Base-by-base conservation (phyloP, 2,888 invertebrate genomes). In the Eueremaeus valkanovi region DNA sequence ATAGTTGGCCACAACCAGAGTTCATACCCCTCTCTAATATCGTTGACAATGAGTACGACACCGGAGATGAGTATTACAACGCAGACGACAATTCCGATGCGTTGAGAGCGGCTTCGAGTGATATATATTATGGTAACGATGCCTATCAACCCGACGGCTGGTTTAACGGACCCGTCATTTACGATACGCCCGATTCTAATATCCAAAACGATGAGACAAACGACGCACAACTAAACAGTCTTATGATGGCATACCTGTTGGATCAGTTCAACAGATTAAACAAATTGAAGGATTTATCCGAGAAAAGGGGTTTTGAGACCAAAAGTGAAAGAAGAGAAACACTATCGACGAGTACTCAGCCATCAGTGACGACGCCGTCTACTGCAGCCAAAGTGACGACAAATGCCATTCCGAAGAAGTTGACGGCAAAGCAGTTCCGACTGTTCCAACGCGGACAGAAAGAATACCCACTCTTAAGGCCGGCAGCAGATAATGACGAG, bases 141-240 rank as follows among this genome's bases (percentile, higher is more conserved):
- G 24, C 24, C 70, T 70, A 42, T 27, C 70, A 70, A 13, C 70
- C 70, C 27, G 70, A 70, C 8, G 70, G 70, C 16, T 70, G 70
- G 70, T 70, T 70, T 29, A 70, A 70, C 21, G 70, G 70, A 27
- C 70, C 70, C 2, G 70, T 45, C 5, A 45, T 70, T 24, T 42
- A 21, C 1, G 70, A 70, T 21, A 45, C 42, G 9, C 42, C 68
- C 3, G 40, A 36, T 21, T 13, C 6, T 13, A 40, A 45, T 16
- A 8, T 63, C 6, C 63, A 63, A 21, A 63, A 1, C 1, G 63
- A 63, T n/a, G 63, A 70, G 45, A 9, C 45, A 27, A 45, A 42
- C 8, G 70, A 70, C 27, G 42, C 40, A 45, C 70, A 70, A 21
- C 16, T 70, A 16, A 70, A 70, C 13, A 27, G n/a, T 1, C 18